A percentile compares a stretch with the other conserved stretches of the same genome.
Evolutionary conservation across 1,140 invertebrate species (phyloP).

Genomic region (Platyscapa corneri): DNA sequence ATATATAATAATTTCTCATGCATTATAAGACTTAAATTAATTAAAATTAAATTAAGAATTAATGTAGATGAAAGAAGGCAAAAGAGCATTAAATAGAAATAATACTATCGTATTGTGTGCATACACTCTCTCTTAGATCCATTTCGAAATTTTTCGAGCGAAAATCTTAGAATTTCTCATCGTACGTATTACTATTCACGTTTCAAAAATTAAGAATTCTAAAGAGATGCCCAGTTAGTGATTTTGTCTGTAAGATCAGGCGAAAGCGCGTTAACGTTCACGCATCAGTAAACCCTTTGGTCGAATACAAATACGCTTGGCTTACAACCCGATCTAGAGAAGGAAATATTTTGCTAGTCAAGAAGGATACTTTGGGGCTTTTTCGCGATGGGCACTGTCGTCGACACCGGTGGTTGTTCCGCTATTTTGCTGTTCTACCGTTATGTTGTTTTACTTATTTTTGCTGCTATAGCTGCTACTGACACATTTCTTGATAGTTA

Average conservation of each 20-base stretch:
- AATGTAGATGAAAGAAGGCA: too few species aligned
- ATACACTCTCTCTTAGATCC: not conserved
- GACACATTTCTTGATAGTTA: slow-evolving; percentile 67
- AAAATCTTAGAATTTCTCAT: not conserved
- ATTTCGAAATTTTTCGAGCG: not conserved
- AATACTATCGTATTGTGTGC: not conserved
- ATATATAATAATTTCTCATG: too few species aligned
- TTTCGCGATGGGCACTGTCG: slow-evolving; percentile 53
- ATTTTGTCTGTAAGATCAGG: not conserved
- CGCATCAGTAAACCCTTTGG: slow-evolving; percentile 62
- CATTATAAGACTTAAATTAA: too few species aligned
- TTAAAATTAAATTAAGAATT: too few species aligned
- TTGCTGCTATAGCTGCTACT: slow-evolving; percentile 59
- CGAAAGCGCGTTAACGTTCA: slow-evolving; percentile 10
- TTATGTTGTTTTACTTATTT: slow-evolving; percentile 17
- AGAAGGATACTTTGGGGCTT: not conserved
- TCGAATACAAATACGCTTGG: slow-evolving; percentile 60
- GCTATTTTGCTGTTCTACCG: slow-evolving; percentile 37
- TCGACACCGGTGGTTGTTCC: slow-evolving; percentile 62
- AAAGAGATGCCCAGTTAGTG: slow-evolving; percentile 40
- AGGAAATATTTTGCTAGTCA: slow-evolving; percentile 41
- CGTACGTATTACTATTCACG: slow-evolving; percentile 29
- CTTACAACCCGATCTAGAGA: not conserved
- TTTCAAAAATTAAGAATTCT: slow-evolving; percentile 66
- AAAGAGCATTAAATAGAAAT: not conserved